Conservation (phyloP, 2,113 vertebrate genomes). For the Bos taurus region DNA sequence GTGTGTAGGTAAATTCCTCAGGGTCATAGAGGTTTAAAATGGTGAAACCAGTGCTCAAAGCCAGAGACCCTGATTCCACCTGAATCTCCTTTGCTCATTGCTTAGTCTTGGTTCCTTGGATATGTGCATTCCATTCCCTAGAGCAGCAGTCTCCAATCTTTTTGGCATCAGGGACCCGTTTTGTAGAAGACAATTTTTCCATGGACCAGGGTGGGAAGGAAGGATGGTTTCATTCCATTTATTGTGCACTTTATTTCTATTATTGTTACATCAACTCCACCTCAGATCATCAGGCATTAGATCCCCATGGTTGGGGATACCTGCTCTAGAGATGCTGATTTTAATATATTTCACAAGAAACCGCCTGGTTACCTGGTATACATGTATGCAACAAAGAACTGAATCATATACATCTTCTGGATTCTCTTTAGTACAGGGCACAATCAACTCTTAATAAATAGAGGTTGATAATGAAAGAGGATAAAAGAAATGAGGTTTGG, state of each 20-base stretch:
- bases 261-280: not conserved
- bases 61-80: not conserved
- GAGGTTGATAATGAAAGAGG: not conserved
- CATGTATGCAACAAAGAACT: not conserved
- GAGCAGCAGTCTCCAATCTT: not conserved
- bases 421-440: not conserved
- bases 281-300: not conserved
- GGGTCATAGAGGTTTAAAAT: not conserved
- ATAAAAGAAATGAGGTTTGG: not conserved
- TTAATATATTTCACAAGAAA: not conserved
- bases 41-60: not conserved
- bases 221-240: not conserved
- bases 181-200: not conserved
- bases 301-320: not conserved
- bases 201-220: not conserved
- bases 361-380: not conserved
- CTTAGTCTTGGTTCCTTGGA: not conserved
- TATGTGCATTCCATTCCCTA: not conserved
- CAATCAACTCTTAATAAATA: not conserved
- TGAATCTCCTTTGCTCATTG: not conserved
- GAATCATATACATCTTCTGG: not conserved
- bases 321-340: not conserved
- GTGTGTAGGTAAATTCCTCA: not conserved
- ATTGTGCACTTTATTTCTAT: not conserved
- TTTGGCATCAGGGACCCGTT: not conserved